A percentile compares a stretch with the other conserved stretches of the same genome.
Conservation (phyloP, 2,113 vertebrate genomes). For the Calypte anna region DNA sequence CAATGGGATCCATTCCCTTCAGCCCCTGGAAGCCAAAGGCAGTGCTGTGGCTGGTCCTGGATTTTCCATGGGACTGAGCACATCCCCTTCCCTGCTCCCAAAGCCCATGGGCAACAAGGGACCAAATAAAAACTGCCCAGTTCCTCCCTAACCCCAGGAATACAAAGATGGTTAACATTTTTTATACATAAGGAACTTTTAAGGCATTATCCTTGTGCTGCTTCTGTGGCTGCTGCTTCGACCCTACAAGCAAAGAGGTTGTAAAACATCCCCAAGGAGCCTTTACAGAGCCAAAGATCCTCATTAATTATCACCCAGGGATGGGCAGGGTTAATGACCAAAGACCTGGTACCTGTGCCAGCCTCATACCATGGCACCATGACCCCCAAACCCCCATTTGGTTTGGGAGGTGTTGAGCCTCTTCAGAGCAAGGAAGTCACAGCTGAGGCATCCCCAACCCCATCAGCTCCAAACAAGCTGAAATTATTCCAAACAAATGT, state of each 20-base stretch:
- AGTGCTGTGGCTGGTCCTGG: fast-evolving
- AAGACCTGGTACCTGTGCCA: not conserved
- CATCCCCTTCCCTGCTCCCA: too few relatives aligned
- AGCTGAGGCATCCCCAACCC: not conserved
- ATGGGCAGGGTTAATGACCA: not conserved
- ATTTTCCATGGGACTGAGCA: not conserved
- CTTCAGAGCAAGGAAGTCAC: not conserved
- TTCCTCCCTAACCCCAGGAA: not conserved
- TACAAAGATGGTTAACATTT: not conserved
- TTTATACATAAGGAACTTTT: not conserved
- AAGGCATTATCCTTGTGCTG: fast-evolving
- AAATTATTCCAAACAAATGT: not conserved
- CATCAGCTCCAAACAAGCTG: not conserved
- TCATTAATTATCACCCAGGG: not conserved
- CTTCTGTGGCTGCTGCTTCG: not conserved
- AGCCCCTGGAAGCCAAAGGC: not conserved
- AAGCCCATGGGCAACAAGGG: not conserved
- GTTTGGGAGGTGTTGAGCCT: fast-evolving
- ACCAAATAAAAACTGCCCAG: not conserved
- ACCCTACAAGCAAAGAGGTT: fast-evolving
- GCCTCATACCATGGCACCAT: fast-evolving
- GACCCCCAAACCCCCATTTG: too few relatives aligned
- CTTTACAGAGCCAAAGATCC: not conserved
- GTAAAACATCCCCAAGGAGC: not conserved
- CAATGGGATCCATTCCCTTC: not conserved